Evolutionary conservation across 2,888 invertebrate species (phyloP).

Genomic region (Agrochola circellaris): DNA sequence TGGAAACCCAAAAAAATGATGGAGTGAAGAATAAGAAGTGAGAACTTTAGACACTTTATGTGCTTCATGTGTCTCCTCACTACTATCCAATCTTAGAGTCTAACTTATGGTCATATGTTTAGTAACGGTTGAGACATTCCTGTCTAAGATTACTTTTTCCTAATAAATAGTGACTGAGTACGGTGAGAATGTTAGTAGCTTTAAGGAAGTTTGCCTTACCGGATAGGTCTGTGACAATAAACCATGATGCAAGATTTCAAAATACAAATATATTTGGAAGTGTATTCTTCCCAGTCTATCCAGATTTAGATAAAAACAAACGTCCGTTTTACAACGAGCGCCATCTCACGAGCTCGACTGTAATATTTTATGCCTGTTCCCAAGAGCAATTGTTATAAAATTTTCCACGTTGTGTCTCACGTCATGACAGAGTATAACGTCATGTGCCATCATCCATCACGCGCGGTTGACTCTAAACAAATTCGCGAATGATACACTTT

Average conservation of each 20-base stretch:
- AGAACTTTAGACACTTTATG: no score
- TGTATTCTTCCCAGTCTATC: no score
- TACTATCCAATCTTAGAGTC: background rate
- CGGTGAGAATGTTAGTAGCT: background rate
- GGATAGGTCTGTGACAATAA: no score
- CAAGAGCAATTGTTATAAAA: constrained; percentile 64
- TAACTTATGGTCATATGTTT: background rate
- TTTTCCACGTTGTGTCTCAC: constrained; percentile 72
- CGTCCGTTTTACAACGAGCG: background rate
- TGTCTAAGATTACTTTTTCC: background rate
- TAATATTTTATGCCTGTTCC: constrained; percentile 42
- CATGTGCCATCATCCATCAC: constrained; percentile 78
- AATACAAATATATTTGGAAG: background rate
- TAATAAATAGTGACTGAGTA: background rate
- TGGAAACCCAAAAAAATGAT: constrained; percentile 2
- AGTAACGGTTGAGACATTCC: background rate
- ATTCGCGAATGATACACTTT: constrained; percentile 69
- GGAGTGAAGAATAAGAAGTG: no score
- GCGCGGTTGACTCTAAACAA: constrained; percentile 72
- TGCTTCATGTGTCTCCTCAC: background rate
- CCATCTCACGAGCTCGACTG: background rate
- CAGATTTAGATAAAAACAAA: background rate
- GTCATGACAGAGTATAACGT: constrained; percentile 65
- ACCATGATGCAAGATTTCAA: no score
- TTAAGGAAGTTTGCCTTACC: background rate